Evolutionary conservation across 2,888 invertebrate species (phyloP).

Genomic region (Heliconius ismenius): DNA sequence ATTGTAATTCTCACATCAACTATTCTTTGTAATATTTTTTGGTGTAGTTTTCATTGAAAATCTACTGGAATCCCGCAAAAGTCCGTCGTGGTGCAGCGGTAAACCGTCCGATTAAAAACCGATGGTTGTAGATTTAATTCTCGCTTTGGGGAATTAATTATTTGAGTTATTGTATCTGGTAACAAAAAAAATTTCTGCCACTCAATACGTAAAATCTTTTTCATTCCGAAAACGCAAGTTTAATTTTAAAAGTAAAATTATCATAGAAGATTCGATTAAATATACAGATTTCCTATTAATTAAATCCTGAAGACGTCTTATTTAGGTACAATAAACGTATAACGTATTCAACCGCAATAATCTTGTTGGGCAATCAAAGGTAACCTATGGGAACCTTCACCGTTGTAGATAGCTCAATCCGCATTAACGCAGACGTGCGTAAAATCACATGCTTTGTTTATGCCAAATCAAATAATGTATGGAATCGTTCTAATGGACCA

Average conservation of each 20-base stretch:
- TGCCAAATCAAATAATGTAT: constrained; percentile 24
- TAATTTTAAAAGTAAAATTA: no score
- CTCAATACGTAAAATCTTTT: no score
- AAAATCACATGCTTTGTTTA: constrained; percentile 34
- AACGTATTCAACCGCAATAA: constrained; percentile 60
- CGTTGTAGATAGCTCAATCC: constrained; percentile 29
- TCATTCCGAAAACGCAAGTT: no score
- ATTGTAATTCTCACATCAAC: neutral
- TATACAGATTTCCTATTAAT: neutral
- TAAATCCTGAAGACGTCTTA: constrained; percentile 56
- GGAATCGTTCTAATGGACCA: neutral
- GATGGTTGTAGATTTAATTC: no score
- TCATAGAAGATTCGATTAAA: neutral
- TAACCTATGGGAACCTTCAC: constrained; percentile 41
- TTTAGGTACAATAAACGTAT: constrained; percentile 58
- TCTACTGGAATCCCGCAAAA: no score
- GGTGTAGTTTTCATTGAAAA: neutral
- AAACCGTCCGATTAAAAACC: no score
- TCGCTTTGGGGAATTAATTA: no score
- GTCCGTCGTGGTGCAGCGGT: no score
- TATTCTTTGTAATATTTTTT: neutral
- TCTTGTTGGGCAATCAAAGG: constrained; percentile 57
- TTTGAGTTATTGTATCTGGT: no score
- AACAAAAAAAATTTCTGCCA: no score
- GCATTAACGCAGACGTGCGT: constrained; percentile 31